Percentiles rank a stretch among this genome's conserved stretches.
phyloP scores from a whole-genome alignment of 2,888 invertebrate genomes.

The Muschampia staudingeri region DNA sequence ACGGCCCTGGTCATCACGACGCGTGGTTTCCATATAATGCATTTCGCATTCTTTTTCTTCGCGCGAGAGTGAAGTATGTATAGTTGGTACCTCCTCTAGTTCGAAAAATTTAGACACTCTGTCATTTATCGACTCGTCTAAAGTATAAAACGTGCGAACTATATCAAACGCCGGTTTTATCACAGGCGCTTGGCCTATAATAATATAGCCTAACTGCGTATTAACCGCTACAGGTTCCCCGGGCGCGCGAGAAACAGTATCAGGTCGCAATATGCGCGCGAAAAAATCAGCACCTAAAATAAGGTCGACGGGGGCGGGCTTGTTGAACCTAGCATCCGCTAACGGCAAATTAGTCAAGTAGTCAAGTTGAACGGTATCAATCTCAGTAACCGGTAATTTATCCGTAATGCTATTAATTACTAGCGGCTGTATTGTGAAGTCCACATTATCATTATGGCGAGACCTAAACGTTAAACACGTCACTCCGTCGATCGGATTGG shows the following conservation, averaged over 20 bases:
- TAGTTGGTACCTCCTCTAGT: neutral
- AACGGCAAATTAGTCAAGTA: neutral
- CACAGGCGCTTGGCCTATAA: constrained; percentile 5
- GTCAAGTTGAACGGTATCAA: neutral
- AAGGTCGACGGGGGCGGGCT: neutral
- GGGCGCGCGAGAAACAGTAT: neutral
- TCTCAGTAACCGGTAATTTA: constrained; percentile 1
- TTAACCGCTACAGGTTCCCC: neutral
- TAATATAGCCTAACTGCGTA: constrained; percentile 1
- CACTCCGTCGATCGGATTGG: neutral
- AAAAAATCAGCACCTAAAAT: constrained; percentile 11
- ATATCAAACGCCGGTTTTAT: neutral
- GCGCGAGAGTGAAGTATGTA: neutral
- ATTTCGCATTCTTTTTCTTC: constrained; percentile 1
- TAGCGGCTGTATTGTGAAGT: neutral
- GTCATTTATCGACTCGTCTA: constrained; percentile 12
- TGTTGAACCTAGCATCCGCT: neutral
- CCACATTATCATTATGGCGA: neutral
- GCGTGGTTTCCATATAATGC: neutral
- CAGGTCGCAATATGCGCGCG: neutral
- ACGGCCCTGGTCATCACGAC: neutral
- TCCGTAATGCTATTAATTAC: neutral
- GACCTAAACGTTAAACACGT: neutral
- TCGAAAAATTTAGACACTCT: neutral
- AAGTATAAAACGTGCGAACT: constrained; percentile 7